A percentile compares a stretch with the other conserved stretches of the same genome.
These are phyloP conservation scores for Proales similis DNA, from an alignment of 1,140 invertebrate genomes.

Conservation along the genomic window DNA sequence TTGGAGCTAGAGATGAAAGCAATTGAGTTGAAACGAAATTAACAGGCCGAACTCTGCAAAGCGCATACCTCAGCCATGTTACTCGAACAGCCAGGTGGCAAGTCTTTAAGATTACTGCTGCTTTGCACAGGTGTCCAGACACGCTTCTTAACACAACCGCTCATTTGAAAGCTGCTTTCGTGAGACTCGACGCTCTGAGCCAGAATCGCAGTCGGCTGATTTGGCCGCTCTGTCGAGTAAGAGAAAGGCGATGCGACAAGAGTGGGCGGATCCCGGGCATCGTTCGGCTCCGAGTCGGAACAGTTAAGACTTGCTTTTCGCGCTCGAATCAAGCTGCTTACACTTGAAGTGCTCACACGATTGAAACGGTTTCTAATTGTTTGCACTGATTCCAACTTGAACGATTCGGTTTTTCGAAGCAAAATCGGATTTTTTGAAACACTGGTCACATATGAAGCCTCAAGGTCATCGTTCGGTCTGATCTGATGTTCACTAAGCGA, in stretches of 20 bases:
- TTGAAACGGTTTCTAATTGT: constrained; percentile 28
- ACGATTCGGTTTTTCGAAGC: constrained; percentile 33
- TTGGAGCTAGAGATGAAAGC: constrained; percentile 12
- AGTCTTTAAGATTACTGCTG: constrained; percentile 35
- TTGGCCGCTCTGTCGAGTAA: not conserved
- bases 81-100: not conserved
- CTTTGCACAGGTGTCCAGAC: constrained; percentile 35
- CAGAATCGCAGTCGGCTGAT: constrained; percentile 24
- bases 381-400: constrained; percentile 29
- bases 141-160: constrained; percentile 31
- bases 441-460: constrained; percentile 32
- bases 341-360: constrained; percentile 26
- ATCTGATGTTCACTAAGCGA: not conserved
- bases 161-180: no score
- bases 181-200: constrained; percentile 2
- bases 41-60: not conserved
- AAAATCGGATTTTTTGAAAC: constrained; percentile 33
- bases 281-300: no score
- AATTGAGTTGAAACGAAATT: not conserved
- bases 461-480: constrained; percentile 25
- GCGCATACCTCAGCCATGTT: not conserved
- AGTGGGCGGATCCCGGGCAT: no score
- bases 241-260: constrained; percentile 5
- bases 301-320: no score
- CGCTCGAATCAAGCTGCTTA: no score